Conservation (phyloP, 2,888 invertebrate species). For the Seira ritae region DNA sequence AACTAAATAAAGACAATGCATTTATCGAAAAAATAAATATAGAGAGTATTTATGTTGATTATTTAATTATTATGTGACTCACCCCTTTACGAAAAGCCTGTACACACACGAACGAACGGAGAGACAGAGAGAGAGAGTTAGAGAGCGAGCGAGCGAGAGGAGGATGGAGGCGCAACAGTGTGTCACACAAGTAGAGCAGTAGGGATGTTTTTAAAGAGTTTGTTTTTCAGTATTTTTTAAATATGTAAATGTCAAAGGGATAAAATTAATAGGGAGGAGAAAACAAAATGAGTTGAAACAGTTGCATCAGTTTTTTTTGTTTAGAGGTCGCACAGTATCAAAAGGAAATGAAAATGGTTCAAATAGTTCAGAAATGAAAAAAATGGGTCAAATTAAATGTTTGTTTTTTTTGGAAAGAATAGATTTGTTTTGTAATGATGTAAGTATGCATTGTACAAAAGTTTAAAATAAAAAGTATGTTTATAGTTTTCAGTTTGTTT, state of each 20-base stretch:
- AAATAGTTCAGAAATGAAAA: neutral
- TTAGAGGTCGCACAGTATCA: neutral
- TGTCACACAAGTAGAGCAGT: conserved; percentile 68
- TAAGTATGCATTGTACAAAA: too few relatives aligned
- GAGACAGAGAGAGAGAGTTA: conserved; percentile 62
- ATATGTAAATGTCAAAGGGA: conserved; percentile 41
- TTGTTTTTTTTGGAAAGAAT: too few relatives aligned
- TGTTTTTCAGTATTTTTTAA: conserved; percentile 11
- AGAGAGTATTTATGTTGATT: conserved; percentile 36
- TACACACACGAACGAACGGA: conserved; percentile 68
- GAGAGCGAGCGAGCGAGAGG: conserved; percentile 36
- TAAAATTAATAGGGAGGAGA: conserved; percentile 23
- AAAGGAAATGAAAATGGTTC: conserved; percentile 19
- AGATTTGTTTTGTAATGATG: too few relatives aligned
- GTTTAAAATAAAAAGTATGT: conserved; percentile 6
- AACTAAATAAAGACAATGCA: neutral
- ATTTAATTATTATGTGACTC: conserved; percentile 70
- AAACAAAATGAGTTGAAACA: conserved; percentile 31
- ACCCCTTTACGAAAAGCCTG: conserved; percentile 74
- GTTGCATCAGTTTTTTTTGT: conserved; percentile 9
- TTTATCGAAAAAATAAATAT: neutral
- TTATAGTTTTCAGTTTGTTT: conserved; percentile 34
- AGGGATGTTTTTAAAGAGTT: conserved; percentile 59
- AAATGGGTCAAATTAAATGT: neutral
- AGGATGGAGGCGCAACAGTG: conserved; percentile 66